Base-by-base conservation (phyloP, 2,113 vertebrate species). In the Leucosticte australis region DNA sequence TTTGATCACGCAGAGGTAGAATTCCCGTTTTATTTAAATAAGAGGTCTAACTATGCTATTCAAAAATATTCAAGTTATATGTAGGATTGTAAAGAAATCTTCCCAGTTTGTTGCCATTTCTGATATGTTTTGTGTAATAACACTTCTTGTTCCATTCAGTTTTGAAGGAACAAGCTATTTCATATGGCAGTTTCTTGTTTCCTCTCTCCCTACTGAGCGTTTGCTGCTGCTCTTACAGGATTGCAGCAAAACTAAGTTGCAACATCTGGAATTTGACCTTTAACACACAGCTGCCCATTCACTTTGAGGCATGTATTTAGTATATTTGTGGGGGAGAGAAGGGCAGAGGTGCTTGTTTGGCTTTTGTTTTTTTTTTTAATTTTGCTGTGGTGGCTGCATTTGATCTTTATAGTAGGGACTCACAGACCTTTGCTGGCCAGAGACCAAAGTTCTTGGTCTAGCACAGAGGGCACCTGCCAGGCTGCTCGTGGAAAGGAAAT, bases 221-320 rank as follows among this genome's bases (percentile, higher is more conserved):
- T 53, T 75, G n/a, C 57, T 68, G 39, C 63, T 90, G 65, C 33
- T 78, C 0, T 71, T 87, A 67, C 56, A 89, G 74, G 55, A 90
- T 91, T 94, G 63, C 86, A 87, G 65, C 75, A 92, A 89, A 81
- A 55, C 19, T 2, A 2, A 73, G 71, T 93, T 95, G 77, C 89
- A 92, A 65, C 82, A 94, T 88, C 63, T 94, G 79, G 83, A 95
- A 84, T 93, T 89, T 95, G 88, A 94, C 91, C 88, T 94, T 95
- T 93, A 83, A 50, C 88, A 86, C 68, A 78, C 14, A 77, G 37
- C 22, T 87, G 18, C 37, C 28, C 37, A 13, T 78, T 93, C 79
- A 27, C 67, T 88, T 85, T 59, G 74, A 92, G 22, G 44, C 12
- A 39, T 7, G 7, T 6, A 39, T 53, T 91, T 62, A 86, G 55